Conservation (phyloP, 37 sponge, comb jelly and placozoan species). For the Beroe forskalii region DNA sequence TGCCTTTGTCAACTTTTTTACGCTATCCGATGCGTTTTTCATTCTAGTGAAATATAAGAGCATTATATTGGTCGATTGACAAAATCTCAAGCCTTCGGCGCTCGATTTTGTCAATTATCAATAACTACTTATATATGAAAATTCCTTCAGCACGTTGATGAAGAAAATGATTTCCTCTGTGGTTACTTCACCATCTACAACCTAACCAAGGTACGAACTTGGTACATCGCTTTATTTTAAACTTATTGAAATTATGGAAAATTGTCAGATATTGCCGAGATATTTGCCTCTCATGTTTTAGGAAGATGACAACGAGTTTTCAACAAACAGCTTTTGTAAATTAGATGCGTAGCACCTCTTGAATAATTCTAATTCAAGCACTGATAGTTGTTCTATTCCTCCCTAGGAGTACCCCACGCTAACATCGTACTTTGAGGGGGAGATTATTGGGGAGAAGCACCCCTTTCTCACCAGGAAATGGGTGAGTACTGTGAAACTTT, state of each 20-base stretch:
- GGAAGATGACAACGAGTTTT: neutral
- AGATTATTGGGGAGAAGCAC: conserved; percentile 82
- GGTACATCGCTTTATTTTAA: conserved; percentile 4
- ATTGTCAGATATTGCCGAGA: no score
- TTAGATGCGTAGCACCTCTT: no score
- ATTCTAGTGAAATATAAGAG: no score
- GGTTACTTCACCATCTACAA: conserved; percentile 90
- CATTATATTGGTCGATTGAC: no score
- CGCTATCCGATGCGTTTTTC: no score
- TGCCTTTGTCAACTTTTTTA: no score
- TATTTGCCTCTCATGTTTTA: neutral
- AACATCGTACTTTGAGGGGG: conserved; percentile 96
- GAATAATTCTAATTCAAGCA: no score
- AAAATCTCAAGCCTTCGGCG: no score
- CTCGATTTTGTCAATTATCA: no score
- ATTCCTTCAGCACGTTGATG: conserved; percentile 82
- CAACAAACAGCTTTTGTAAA: neutral
- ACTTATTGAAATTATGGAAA: neutral
- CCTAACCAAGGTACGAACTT: conserved; percentile 83
- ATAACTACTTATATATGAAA: conserved; percentile 19
- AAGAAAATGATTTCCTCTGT: conserved; percentile 77
- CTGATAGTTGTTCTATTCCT: no score
- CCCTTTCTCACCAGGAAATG: conserved; percentile 96
- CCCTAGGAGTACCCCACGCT: conserved; percentile 88
- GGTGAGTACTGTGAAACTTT: no score